A percentile compares a stretch with the other conserved stretches of the same genome.
Conservation (phyloP, 2,797 vertebrate genomes). For the Antennarius maculatus region DNA sequence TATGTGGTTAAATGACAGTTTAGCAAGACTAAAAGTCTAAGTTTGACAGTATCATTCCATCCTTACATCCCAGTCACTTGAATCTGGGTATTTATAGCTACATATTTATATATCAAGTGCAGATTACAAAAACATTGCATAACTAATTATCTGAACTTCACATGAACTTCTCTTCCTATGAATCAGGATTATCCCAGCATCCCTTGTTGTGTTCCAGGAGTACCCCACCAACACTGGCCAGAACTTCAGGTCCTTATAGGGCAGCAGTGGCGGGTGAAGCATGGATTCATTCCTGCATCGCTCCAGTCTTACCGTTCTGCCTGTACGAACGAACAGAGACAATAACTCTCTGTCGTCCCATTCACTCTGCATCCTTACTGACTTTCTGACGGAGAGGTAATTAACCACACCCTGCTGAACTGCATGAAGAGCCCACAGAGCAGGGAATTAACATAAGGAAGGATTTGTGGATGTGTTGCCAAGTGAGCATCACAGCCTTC, state of each 20-base stretch:
- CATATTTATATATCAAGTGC: slow-evolving; percentile 14
- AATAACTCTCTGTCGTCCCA: slow-evolving; percentile 64
- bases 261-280: slow-evolving; percentile 38
- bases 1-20: background rate
- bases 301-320: slow-evolving; percentile 46
- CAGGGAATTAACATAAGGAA: slow-evolving; percentile 63
- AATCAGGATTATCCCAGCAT: slow-evolving; percentile 44
- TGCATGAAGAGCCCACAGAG: slow-evolving; percentile 47
- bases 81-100: slow-evolving; percentile 23
- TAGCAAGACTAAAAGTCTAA: slow-evolving; percentile 7
- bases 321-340: slow-evolving; percentile 56
- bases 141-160: slow-evolving; percentile 12
- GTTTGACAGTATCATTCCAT: slow-evolving; percentile 9
- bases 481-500: slow-evolving; percentile 56
- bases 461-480: slow-evolving; percentile 59
- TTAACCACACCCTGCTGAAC: slow-evolving; percentile 64
- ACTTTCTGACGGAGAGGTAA: slow-evolving; percentile 52
- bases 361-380: slow-evolving; percentile 55
- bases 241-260: slow-evolving; percentile 66
- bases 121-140: slow-evolving; percentile 28
- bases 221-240: slow-evolving; percentile 25
- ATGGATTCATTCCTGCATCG: slow-evolving; percentile 41
- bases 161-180: slow-evolving; percentile 44
- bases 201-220: slow-evolving; percentile 37
- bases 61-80: slow-evolving; percentile 16